Evolutionary conservation across 2,113 vertebrate genomes (phyloP).

Genomic region (Chaenogobius annularis): DNA sequence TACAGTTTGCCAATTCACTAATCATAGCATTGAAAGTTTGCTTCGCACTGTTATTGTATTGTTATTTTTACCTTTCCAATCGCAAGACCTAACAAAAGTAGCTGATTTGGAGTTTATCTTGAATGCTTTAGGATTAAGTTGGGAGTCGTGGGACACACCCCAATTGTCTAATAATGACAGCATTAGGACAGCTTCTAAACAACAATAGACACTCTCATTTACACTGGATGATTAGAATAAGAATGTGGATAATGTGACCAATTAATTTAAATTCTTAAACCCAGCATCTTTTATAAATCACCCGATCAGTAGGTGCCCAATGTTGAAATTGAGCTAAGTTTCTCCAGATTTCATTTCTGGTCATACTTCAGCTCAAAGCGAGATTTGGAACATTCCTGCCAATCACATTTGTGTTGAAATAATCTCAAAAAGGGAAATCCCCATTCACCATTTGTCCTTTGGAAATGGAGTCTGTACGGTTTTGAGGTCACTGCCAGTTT

Average conservation of each 20-base stretch:
- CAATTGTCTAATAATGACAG: not conserved
- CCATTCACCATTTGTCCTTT: conserved; percentile 12
- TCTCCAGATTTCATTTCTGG: not conserved
- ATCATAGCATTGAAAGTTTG: no score
- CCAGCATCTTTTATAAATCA: not conserved
- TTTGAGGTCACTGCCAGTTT: conserved; percentile 25
- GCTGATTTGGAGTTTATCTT: not conserved
- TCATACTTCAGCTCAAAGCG: not conserved
- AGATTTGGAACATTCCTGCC: not conserved
- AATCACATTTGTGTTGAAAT: not conserved
- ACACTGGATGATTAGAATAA: no score
- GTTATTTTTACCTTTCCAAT: no score
- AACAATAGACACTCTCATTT: not conserved
- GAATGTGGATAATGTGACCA: no score
- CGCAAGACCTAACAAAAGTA: no score
- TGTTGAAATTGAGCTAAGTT: not conserved
- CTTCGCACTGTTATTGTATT: no score
- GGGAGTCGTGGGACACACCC: not conserved
- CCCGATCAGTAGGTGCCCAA: not conserved
- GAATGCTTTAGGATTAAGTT: not conserved
- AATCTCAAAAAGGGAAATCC: not conserved
- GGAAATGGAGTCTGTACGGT: not conserved
- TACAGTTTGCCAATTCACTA: not conserved
- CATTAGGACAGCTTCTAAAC: not conserved
- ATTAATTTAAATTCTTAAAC: no score